Percentiles rank a stretch among this genome's conserved stretches.
Evolutionary conservation across 2,888 invertebrate species (phyloP).

Genomic region (Gasteruption jaculator): DNA sequence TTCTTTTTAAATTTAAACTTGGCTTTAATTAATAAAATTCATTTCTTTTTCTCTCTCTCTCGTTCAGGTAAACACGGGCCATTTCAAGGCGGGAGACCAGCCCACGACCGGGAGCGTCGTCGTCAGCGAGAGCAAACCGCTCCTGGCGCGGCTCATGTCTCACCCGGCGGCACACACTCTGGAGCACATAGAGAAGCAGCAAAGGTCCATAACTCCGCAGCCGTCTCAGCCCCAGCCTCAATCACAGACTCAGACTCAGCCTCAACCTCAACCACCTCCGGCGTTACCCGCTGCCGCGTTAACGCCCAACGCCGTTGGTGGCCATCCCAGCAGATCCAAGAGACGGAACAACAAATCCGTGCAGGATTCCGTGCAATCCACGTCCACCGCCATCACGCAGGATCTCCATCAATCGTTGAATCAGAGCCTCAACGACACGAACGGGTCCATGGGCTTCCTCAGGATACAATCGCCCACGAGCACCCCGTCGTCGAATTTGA

Average conservation of each 20-base stretch:
- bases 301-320: slow-evolving; percentile 24
- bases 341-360: slow-evolving; percentile 29
- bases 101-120: slow-evolving; percentile 46
- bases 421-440: slow-evolving; percentile 31
- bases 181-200: slow-evolving; percentile 86
- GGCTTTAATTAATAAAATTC: background rate
- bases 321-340: slow-evolving; percentile 32
- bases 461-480: slow-evolving; percentile 47
- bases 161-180: slow-evolving; percentile 74
- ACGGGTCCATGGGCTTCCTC: slow-evolving; percentile 40
- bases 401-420: slow-evolving; percentile 26
- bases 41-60: background rate
- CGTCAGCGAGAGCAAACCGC: slow-evolving; percentile 57
- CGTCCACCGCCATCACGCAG: slow-evolving; percentile 29
- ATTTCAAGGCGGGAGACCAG: slow-evolving; percentile 43
- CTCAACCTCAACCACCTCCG: slow-evolving; percentile 28
- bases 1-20: slow-evolving; percentile 1
- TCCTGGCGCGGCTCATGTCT: slow-evolving; percentile 76
- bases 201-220: slow-evolving; percentile 72
- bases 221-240: slow-evolving; percentile 28
- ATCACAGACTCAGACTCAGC: slow-evolving; percentile 24
- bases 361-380: slow-evolving; percentile 28
- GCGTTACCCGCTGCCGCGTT: slow-evolving; percentile 21
- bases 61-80: slow-evolving; percentile 42
- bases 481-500: slow-evolving; percentile 24